Base-by-base conservation (phyloP, 2,888 invertebrate species). In the Cheilosia soror region DNA sequence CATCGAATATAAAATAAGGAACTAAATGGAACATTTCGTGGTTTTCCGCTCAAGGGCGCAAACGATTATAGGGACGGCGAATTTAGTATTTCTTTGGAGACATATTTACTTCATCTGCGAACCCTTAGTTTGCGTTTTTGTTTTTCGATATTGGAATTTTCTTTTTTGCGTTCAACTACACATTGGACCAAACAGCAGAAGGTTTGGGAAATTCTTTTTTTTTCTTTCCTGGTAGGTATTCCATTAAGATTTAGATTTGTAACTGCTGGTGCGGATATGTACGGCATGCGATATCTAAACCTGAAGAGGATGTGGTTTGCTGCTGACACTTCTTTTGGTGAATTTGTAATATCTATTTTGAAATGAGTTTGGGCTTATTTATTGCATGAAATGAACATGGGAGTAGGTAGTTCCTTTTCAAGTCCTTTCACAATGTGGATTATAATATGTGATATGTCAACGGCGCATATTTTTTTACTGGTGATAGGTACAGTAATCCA, bases 1-100 rank as follows among this genome's bases (percentile, higher is more conserved):
- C 80, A 76, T 80, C 71, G 84, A 66, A 76, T 85, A 76, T 80
- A 85, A 80, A 80, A 85, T 80, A 85, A 75, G 79, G 75, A 79
- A 63, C 79, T 75, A 51, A 79, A 84, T 79, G 83, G 78, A 58
- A 80, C 84, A 65, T 85, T 76, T 80, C 80, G 84, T 85, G 84
- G 84, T 76, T 85, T 84, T 80, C 71, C 76, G 84, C 84, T 85
- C 65, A 80, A 85, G 80, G 84, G 76, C 66, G 65, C 84, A 80
- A 85, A 71, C 84, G 84, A 85, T 85, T 85, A 85, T 85, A 80
- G 65, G 71, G 80, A 80, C 80, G 84, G 73, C 80, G 71, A 80
- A 71, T 76, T 84, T 75, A 42, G 69, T 65, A 76, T 85, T 76
- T 76, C 55, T 42, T 75, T 76, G 63, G 63, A 75, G 63, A 55